A percentile compares a stretch with the other conserved stretches of the same genome.
phyloP scores from a whole-genome alignment of 1,140 invertebrate species.

The Formica exsecta region DNA sequence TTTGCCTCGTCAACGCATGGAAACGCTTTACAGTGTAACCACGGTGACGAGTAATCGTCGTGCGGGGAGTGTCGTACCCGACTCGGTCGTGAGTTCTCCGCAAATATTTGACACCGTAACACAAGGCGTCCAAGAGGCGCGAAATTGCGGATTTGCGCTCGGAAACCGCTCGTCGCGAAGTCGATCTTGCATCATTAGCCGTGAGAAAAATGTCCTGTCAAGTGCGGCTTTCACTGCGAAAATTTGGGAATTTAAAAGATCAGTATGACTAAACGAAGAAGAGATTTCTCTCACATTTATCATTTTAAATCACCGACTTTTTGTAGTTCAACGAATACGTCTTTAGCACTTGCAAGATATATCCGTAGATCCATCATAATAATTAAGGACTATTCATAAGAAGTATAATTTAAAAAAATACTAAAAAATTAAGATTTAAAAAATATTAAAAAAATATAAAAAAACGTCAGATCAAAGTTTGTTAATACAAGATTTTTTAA shows the following conservation, averaged over 20 bases:
- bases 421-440: background rate
- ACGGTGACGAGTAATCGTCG: conserved; percentile 4
- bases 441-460: background rate
- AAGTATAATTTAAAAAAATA: background rate
- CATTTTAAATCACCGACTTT: conserved; percentile 7
- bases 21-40: conserved; percentile 27
- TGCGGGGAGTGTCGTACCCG: background rate
- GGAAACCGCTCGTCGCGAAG: background rate
- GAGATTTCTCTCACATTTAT: background rate
- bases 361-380: background rate
- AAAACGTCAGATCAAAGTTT: background rate
- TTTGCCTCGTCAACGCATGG: conserved; percentile 23
- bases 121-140: background rate
- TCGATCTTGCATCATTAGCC: conserved; percentile 5
- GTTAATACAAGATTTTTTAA: background rate
- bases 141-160: conserved; percentile 20
- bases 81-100: conserved; percentile 34
- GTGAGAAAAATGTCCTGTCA: conserved; percentile 7
- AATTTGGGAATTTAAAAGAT: conserved; percentile 8
- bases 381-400: background rate
- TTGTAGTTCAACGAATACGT: background rate
- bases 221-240: background rate
- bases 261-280: background rate
- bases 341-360: background rate
- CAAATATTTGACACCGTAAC: conserved; percentile 46